phyloP scores from a whole-genome alignment of 2,113 vertebrate genomes.

The Corythaixoides concolor region DNA sequence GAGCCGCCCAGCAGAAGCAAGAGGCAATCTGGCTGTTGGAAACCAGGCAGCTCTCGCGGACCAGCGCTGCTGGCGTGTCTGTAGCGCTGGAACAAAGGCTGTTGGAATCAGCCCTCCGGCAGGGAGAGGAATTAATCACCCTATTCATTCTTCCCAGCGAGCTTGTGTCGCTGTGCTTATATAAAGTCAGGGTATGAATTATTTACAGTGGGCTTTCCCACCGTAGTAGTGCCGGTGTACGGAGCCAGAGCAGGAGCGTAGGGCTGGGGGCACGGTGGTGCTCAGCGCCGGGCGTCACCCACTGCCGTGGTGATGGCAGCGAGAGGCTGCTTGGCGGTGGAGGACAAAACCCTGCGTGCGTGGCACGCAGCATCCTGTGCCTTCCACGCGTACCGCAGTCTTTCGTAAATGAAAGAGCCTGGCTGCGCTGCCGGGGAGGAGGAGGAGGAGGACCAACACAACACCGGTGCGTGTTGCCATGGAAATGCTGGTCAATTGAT shows the following conservation, averaged over 20 bases:
- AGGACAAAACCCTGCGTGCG: background rate
- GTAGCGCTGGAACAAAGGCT: background rate
- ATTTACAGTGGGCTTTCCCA: conserved; percentile 36
- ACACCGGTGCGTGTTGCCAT: conserved; percentile 38
- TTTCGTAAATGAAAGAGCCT: conserved; percentile 34
- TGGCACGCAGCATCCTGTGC: background rate
- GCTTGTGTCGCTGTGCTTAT: background rate
- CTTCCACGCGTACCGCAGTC: background rate
- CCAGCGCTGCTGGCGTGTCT: background rate
- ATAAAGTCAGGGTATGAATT: conserved; percentile 36
- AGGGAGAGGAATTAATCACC: conserved; percentile 26
- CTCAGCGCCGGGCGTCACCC: background rate
- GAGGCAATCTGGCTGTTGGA: background rate
- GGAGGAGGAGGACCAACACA: conserved; percentile 9
- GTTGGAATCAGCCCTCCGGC: conserved; percentile 10
- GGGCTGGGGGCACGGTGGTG: background rate
- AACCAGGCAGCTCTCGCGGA: background rate
- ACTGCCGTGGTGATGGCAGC: background rate
- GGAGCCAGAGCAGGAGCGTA: rapidly evolving
- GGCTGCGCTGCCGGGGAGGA: conserved; percentile 1
- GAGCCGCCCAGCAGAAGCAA: background rate
- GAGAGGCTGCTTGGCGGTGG: background rate
- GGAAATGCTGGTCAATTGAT: conserved; percentile 40
- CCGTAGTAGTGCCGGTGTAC: background rate
- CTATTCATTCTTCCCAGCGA: conserved; percentile 18